Conservation (phyloP, 2,888 invertebrate species). For the Cordylochernes scorpioides region DNA sequence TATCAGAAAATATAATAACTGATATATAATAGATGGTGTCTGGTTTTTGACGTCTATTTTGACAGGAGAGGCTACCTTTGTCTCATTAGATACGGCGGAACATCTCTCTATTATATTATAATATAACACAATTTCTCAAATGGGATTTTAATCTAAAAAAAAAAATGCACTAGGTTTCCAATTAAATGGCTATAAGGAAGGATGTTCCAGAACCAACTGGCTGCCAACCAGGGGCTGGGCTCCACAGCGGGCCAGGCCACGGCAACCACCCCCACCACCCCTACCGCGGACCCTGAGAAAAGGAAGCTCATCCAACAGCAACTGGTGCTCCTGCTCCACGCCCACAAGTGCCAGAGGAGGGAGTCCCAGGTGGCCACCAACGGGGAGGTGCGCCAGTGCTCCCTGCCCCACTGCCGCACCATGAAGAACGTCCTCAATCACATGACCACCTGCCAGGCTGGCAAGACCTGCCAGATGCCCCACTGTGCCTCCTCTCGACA, state of each 20-base stretch:
- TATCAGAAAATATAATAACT: too few species aligned
- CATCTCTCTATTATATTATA: too few species aligned
- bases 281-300: conserved; percentile 73
- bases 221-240: conserved; percentile 8
- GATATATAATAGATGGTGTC: too few species aligned
- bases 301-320: conserved; percentile 95
- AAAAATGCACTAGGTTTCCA: too few species aligned
- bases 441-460: conserved; percentile 87
- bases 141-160: too few species aligned
- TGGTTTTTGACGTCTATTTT: too few species aligned
- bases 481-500: conserved; percentile 96
- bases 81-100: too few species aligned
- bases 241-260: conserved; percentile 4
- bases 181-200: too few species aligned
- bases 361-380: conserved; percentile 42
- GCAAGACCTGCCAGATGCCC: conserved; percentile 65
- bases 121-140: too few species aligned
- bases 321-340: conserved; percentile 77
- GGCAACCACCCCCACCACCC: conserved; percentile 7
- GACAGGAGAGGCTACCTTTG: too few species aligned
- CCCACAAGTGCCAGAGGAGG: conserved; percentile 89
- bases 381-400: conserved; percentile 31
- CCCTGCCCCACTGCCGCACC: conserved; percentile 87
- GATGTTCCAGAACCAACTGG: too few species aligned
- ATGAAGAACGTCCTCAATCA: conserved; percentile 97